A percentile compares a stretch with the other conserved stretches of the same genome.
phyloP scores from a whole-genome alignment of 2,113 vertebrate genomes.

The Hucho hucho region DNA sequence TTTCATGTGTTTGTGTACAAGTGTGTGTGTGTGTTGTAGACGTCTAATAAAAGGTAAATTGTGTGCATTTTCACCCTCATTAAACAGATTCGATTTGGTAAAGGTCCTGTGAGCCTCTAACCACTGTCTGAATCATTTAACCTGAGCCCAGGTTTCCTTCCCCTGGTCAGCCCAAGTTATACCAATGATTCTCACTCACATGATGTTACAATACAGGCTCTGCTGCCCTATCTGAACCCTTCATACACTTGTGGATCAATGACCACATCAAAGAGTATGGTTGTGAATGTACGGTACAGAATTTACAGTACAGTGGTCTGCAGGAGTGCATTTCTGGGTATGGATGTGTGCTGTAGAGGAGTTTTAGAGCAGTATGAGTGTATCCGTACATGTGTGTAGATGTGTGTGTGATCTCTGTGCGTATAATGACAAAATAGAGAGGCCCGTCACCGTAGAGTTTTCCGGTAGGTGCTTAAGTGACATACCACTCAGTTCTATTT shows the following conservation, averaged over 20 bases:
- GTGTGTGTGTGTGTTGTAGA: neutral
- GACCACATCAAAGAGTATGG: conserved; percentile 7
- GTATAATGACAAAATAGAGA: conserved; percentile 22
- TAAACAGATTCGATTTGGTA: conserved; percentile 40
- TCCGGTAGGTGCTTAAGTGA: conserved; percentile 44
- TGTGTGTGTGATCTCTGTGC: neutral
- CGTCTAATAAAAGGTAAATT: conserved; percentile 23
- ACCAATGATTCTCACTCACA: conserved; percentile 11
- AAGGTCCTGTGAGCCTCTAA: conserved; percentile 22
- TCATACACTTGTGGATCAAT: too few relatives aligned
- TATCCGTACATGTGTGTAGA: neutral
- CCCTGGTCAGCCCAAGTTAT: conserved; percentile 41
- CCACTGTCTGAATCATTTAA: conserved; percentile 32
- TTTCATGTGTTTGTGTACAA: neutral
- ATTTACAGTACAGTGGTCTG: neutral
- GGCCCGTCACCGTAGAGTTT: conserved; percentile 23
- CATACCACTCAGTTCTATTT: conserved; percentile 44
- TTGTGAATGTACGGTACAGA: neutral
- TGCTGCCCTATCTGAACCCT: neutral
- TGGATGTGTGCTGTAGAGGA: neutral
- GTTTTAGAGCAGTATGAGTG: neutral
- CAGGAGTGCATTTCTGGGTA: neutral
- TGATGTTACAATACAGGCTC: conserved; percentile 1
- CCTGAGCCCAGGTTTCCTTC: conserved; percentile 26
- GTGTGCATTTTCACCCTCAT: conserved; percentile 33